These are phyloP conservation scores for Limanda limanda DNA, from an alignment of 2,113 vertebrate genomes.

Conservation along the genomic window DNA sequence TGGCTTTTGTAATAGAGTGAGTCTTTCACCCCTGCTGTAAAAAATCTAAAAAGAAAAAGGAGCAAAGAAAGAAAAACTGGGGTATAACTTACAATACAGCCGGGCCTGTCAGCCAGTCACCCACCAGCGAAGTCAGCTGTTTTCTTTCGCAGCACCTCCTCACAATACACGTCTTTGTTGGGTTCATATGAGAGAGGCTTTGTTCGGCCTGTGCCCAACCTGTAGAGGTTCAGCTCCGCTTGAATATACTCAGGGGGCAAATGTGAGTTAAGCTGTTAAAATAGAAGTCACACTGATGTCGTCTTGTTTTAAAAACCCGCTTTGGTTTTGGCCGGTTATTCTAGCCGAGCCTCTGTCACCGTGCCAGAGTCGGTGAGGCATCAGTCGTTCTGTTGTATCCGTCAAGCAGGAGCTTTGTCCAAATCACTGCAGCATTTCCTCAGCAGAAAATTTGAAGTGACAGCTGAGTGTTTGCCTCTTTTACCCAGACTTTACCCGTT, in stretches of 20 bases:
- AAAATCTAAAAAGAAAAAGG: constrained; percentile 2
- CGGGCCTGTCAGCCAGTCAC: constrained; percentile 58
- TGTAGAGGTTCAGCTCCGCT: constrained; percentile 46
- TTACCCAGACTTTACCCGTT: background rate
- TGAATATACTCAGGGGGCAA: constrained; percentile 17
- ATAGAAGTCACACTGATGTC: constrained; percentile 35
- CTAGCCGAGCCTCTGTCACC: constrained; percentile 6
- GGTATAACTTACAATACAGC: constrained; percentile 59
- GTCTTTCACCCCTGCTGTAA: constrained; percentile 19
- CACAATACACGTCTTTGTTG: constrained; percentile 75
- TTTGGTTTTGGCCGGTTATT: constrained; percentile 22
- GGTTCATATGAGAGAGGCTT: constrained; percentile 69
- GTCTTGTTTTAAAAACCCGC: constrained; percentile 17
- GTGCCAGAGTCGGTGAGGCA: background rate
- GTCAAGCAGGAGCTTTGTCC: background rate
- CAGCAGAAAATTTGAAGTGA: background rate
- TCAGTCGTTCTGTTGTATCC: background rate
- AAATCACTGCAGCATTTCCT: constrained; percentile 2
- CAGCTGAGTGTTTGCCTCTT: background rate
- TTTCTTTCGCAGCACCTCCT: constrained; percentile 58
- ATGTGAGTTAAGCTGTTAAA: constrained; percentile 46
- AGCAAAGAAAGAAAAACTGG: constrained; percentile 45
- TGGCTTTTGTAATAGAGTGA: constrained; percentile 58
- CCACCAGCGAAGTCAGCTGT: constrained; percentile 74
- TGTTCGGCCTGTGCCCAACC: constrained; percentile 56